Evolutionary conservation across 2,888 invertebrate genomes (phyloP), one percentile per base, ranked within the genome.

Genomic region (Pseudococcus longispinus): DNA sequence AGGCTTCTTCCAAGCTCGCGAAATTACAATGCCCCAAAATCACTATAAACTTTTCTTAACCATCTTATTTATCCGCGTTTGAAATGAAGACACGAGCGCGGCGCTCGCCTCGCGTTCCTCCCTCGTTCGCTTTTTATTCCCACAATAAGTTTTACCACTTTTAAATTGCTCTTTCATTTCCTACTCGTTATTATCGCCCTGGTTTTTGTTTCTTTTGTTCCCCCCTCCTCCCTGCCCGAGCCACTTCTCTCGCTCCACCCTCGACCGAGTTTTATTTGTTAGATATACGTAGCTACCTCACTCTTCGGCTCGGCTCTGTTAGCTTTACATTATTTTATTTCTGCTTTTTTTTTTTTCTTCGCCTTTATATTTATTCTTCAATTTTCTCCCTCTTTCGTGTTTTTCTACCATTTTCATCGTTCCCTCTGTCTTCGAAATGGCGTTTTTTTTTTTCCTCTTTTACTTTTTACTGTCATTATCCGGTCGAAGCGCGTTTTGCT

Each of bases 91-190:
- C 77, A 42, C 77, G 26, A 80, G n/a, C 77, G 20, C 3, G 42
- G 42, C 42, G 42, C 20, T 46, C n/a, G n/a, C n/a, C 13, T 46
- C 2, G 46, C 32, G 65, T 74, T 32, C 37, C 42, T 80, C 18
- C 29, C 77, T 23, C 60, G 32, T 60, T 26, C n/a, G 77, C 77
- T 42, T 80, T 70, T 80, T 80, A 80, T 80, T 80, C 77, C 77
- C 77, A 80, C 77, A 80, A 80, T 80, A 80, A 80, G 77, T 80
- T 80, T 80, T 80, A 80, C 77, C 77, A 80, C 77, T 80, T 80
- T 80, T 80, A 80, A 80, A 80, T 80, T 80, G 77, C 77, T 80
- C 77, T 80, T 80, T 80, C 77, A 80, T 80, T 80, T 80, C 77
- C 77, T 18, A 20, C 77, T 80, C 42, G 77, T 80, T 80, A 80